A percentile compares a stretch with the other conserved stretches of the same genome.
Evolutionary conservation across 2,797 vertebrate genomes (phyloP).

Genomic region (Myotis daubentonii): DNA sequence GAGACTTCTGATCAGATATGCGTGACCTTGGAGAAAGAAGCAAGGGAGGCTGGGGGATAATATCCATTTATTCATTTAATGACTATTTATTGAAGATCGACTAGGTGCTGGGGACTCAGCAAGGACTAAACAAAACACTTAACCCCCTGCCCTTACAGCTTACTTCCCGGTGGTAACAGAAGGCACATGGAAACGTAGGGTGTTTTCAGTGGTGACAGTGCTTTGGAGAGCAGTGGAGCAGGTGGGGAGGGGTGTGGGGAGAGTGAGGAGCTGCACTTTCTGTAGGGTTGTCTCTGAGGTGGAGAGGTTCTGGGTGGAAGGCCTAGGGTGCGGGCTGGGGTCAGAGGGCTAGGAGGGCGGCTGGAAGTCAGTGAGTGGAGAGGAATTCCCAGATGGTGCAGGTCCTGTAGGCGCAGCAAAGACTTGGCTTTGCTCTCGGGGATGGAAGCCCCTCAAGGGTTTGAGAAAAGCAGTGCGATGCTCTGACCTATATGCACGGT

Average conservation of each 20-base stretch:
- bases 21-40: slow-evolving; percentile 15
- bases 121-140: background rate
- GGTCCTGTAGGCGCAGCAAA: background rate
- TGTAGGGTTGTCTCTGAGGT: background rate
- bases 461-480: background rate
- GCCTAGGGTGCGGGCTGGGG: background rate
- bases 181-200: background rate
- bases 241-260: no score
- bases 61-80: background rate
- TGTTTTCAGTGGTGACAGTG: background rate
- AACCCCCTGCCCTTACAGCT: background rate
- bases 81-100: background rate
- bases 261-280: background rate
- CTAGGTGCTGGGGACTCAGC: background rate
- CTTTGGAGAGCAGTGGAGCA: background rate
- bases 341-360: background rate
- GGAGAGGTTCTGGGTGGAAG: background rate
- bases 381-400: background rate
- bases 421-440: background rate
- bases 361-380: background rate
- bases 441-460: background rate
- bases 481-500: background rate
- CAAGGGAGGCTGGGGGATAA: background rate
- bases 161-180: background rate
- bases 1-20: background rate